Evolutionary conservation across 2,797 vertebrate species (phyloP), one percentile per base, ranked within the genome.

Genomic region (Gouania willdenowi): DNA sequence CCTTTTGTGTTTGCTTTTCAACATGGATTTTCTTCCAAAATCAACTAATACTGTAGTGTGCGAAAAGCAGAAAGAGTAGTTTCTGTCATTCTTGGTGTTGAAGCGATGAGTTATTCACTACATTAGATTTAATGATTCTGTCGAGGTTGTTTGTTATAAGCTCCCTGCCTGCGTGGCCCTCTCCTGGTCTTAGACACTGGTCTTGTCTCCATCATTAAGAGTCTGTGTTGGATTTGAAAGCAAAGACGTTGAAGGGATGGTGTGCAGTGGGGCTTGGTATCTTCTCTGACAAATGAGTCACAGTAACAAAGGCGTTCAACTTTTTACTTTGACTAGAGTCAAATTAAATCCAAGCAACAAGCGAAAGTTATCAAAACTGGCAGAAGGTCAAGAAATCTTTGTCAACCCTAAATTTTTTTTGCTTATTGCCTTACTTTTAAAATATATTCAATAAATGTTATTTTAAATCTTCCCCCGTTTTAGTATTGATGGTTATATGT

Each of bases 261-360:
- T 35, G 54, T 54, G 20, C 21, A 14, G 26, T 35, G 34, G 5
- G 6, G 35, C 36, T 23, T 33, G 2, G 28, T 32, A 11, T 60
- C 43, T 64, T 54, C 57, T 59, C 35, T 42, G 48, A 52, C 42
- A 36, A 15, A 66, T 37, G 45, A 73, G 48, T 40, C 18, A 39
- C 34, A 34, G 17, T 29, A 13, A 8, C 29, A 76, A 81, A 68
- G 52, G 11, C 0, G 12, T 20, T 37, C 20, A 19, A 35, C 33
- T 26, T 10, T 40, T 26, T 20, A 19, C 18, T 41, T 19, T 12
- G 43, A 36, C 15, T 60, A 27, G 14, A n/a, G 2, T 52, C 14
- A 22, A 44, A 64, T 53, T 34, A 20, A 40, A 44, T 52, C 19
- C 12, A 3, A 35, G 28, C 22, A 47, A 8, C 12, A 4, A 11